Base-by-base conservation (phyloP, 2,888 invertebrate genomes). In the Tenthredo livida region DNA sequence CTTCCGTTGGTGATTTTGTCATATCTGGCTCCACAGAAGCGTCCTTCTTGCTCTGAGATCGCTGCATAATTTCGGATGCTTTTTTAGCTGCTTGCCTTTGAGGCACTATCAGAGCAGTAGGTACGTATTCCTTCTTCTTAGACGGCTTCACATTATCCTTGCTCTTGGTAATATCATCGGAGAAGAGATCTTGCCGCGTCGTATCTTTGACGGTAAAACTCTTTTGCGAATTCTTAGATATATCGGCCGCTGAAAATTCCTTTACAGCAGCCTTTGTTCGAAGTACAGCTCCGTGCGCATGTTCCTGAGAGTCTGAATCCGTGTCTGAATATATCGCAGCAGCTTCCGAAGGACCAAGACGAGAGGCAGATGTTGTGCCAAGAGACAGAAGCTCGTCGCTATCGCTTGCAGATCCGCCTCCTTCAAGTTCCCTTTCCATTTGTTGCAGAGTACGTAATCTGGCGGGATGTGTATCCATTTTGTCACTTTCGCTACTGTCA, bases 81-180 rank as follows among this genome's bases (percentile, higher is more conserved):
- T 98, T 98, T 92, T 98, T 98, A 40, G 98, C 98, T 43, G 98
- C 98, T 93, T 98, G 97, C 84, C 98, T 94, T 92, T 98, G 98
- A 1, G 98, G 98, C 67, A 98, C 98, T 87, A 98, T 97, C 83
- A 98, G 94, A 93, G 97, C 97, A 1, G 97, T 96, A n/a, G 97
- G 96, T 87, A 93, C 91, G 89, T 95, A 94, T 85, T 95, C 95
- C 89, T 95, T 95, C 89, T 92, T 93, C 87, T 93, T 92, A 17
- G 87, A 80, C 0, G 88, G 86, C 80, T 91, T 92, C 3, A 94
- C 94, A 86, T 94, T 94, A 87, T 94, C 94, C 87, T 94, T 95
- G 87, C 94, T 94, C 88, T 94, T 94, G 25, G 90, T 37, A 54
- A 88, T 93, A 83, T 93, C 92, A 88, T 90, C 91, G 93, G 93